Conservation (phyloP, 1,140 invertebrate genomes). For the Drosophila nebulosa region DNA sequence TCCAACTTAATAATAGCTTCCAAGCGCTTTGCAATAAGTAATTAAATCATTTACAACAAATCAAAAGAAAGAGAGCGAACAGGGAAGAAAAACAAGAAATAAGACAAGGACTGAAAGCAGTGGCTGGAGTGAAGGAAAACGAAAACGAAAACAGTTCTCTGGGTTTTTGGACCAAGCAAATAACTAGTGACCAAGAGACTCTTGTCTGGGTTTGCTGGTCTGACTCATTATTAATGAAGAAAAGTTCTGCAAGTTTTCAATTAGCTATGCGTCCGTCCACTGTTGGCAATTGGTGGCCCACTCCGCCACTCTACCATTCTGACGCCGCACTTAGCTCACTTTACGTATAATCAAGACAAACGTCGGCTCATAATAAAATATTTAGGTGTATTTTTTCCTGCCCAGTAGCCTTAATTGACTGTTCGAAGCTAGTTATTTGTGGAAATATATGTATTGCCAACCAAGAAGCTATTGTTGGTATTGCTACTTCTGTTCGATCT, state of each 20-base stretch:
- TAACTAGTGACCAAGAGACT: constrained; percentile 29
- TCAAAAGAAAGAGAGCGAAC: constrained; percentile 25
- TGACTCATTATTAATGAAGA: constrained; percentile 72
- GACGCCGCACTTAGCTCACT: constrained; percentile 11
- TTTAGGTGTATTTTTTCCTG: constrained; percentile 45
- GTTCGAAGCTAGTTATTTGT: constrained; percentile 45
- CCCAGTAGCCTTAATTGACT: constrained; percentile 55
- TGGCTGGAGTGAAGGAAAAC: background rate
- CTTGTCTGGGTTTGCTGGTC: constrained; percentile 11
- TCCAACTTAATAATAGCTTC: constrained; percentile 61
- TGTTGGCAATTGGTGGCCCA: constrained; percentile 7
- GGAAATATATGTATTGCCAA: constrained; percentile 21
- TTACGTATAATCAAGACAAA: constrained; percentile 63
- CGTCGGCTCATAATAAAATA: constrained; percentile 63
- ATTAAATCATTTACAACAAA: constrained; percentile 70
- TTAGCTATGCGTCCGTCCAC: constrained; percentile 54
- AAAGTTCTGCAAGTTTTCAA: constrained; percentile 73
- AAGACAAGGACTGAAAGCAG: background rate
- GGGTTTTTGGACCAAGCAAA: background rate
- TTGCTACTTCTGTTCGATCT: background rate
- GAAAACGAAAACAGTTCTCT: background rate
- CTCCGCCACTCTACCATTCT: background rate
- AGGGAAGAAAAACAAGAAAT: background rate
- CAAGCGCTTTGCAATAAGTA: constrained; percentile 49
- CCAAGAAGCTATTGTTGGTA: background rate